Base-by-base conservation (phyloP, 2,797 vertebrate genomes). In the Catamblyrhynchus diadema region DNA sequence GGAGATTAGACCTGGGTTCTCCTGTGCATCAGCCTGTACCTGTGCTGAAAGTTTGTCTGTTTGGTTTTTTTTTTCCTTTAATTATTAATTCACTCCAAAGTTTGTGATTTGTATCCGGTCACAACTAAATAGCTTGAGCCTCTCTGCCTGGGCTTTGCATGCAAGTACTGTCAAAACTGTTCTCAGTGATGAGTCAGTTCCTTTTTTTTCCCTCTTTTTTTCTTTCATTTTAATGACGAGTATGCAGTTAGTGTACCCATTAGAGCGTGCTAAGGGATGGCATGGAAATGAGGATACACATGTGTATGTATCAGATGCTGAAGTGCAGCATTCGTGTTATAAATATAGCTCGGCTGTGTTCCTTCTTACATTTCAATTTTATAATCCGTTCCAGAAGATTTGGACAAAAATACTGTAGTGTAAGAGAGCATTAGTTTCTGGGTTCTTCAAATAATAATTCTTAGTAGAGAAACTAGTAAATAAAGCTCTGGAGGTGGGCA, bases 321-420 rank as follows among this genome's bases (percentile, higher is more conserved):
- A 91, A 91, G 93, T 92, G 92, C 88, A 78, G 71, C 17, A 11
- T 82, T 94, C 74, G 28, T 89, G 84, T 88, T 92, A 95, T 89
- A 97, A 95, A 96, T 96, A 93, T 82, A 92, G 92, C 90, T 95
- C 67, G 0, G 53, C 96, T 90, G 70, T 78, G 88, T 90, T 94
- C 85, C 88, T 81, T 93, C 90, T 95, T 96, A 96, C 83, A 93
- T 97, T 96, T 96, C 95, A 93, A 71, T 97, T 97, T 96, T 96
- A 91, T 96, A 96, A 96, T 95, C 86, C 0, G 27, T 95, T 96
- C 93, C 95, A 94, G 96, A 95, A 92, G 84, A 95, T 95, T 87
- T 95, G 90, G 93, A 88, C 91, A 91, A 94, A 96, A 97, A 96
- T 95, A 91, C 90, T 78, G 61, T 83, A 44, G 82, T 67, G 79